These are phyloP conservation scores for Nymphalis polychloros DNA, from an alignment of 2,888 invertebrate species.

Conservation along the genomic window DNA sequence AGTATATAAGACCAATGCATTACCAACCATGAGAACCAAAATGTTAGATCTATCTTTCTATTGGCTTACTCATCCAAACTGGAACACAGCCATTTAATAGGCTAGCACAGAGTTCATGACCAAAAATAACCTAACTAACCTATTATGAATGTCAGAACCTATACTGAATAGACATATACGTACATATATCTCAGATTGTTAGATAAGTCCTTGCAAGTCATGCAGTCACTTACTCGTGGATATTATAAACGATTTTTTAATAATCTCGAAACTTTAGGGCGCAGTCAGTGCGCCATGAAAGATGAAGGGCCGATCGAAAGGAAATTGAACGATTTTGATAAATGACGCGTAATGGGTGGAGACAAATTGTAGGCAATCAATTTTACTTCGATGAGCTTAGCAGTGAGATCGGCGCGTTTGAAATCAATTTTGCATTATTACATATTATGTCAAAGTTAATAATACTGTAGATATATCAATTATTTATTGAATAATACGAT, in stretches of 20 bases:
- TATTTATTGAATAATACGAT: no score
- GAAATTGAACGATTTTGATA: slow-evolving; percentile 12
- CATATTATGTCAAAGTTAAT: not conserved
- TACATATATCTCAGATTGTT: not conserved
- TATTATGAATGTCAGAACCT: no score
- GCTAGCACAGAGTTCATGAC: no score
- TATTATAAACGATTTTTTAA: not conserved
- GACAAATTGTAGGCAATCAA: slow-evolving; percentile 7
- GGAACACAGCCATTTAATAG: no score
- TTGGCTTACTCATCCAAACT: no score
- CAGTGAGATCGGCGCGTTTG: not conserved
- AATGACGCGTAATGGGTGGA: slow-evolving; percentile 4
- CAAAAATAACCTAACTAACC: no score
- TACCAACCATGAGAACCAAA: no score
- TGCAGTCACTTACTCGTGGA: not conserved
- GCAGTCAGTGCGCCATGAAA: not conserved
- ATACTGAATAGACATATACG: not conserved
- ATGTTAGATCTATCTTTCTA: no score
- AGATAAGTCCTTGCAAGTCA: not conserved
- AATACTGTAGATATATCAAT: not conserved
- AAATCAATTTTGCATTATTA: not conserved
- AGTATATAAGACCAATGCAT: no score
- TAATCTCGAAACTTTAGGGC: not conserved
- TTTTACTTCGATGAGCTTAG: not conserved
- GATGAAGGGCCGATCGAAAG: not conserved